These are phyloP conservation scores for Gastrophysa polygoni DNA, from an alignment of 2,888 invertebrate species.

Conservation along the genomic window DNA sequence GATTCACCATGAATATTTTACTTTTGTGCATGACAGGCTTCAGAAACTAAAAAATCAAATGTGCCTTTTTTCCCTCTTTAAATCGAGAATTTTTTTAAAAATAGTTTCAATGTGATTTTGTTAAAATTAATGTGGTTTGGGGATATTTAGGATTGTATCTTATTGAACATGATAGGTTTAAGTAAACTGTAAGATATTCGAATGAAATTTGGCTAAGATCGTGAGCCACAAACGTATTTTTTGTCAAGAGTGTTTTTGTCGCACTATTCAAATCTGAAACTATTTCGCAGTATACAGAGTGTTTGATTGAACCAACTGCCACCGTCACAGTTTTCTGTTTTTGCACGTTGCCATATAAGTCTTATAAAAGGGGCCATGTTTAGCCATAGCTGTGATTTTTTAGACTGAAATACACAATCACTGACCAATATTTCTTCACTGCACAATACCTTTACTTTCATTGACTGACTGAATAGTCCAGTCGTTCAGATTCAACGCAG, in stretches of 20 bases:
- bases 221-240: constrained; percentile 36
- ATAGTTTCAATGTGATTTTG: constrained; percentile 48
- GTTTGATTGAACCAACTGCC: constrained; percentile 5
- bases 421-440: constrained; percentile 37
- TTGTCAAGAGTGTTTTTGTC: constrained; percentile 48
- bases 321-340: constrained; percentile 14
- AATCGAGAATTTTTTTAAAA: constrained; percentile 34
- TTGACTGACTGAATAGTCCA: constrained; percentile 53
- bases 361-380: constrained; percentile 45
- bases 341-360: constrained; percentile 48
- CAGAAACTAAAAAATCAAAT: no score
- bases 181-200: constrained; percentile 43
- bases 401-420: constrained; percentile 47
- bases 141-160: constrained; percentile 48
- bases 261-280: constrained; percentile 43
- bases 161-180: constrained; percentile 38
- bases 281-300: constrained; percentile 29
- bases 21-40: no score
- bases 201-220: constrained; percentile 32
- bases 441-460: constrained; percentile 38
- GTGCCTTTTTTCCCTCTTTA: constrained; percentile 45
- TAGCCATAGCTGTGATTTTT: constrained; percentile 68
- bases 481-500: constrained; percentile 44
- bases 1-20: no score
- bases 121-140: constrained; percentile 49